phyloP scores from a whole-genome alignment of 2,797 vertebrate species.

The Silurus aristotelis region DNA sequence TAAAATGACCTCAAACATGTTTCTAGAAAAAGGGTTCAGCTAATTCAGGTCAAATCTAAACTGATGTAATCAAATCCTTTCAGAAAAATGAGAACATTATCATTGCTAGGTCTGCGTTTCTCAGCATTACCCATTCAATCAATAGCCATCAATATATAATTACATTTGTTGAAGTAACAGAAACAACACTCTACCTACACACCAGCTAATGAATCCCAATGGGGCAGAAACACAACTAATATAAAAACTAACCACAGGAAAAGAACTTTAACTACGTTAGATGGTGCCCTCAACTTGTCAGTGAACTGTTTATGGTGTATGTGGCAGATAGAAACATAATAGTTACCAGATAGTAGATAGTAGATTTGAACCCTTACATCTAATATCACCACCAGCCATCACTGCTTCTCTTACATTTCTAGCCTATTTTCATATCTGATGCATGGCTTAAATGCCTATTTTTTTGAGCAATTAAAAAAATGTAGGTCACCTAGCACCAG shows the following conservation, averaged over 20 bases:
- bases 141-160: not conserved
- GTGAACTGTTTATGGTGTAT: not conserved
- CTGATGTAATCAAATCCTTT: not conserved
- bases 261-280: not conserved
- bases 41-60: not conserved
- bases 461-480: not conserved
- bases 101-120: not conserved
- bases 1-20: not conserved
- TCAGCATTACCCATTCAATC: not conserved
- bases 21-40: not conserved
- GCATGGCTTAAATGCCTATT: not conserved
- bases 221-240: not conserved
- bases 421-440: not conserved
- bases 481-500: not conserved
- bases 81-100: not conserved
- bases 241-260: not conserved
- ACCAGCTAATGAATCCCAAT: not conserved
- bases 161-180: not conserved
- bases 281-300: not conserved
- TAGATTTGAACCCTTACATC: not conserved
- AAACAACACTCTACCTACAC: not conserved
- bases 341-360: not conserved
- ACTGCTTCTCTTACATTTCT: conserved; percentile 3
- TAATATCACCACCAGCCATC: not conserved
- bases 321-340: not conserved